Conservation (phyloP, 1,140 invertebrate genomes). For the Cyclina sinensis region DNA sequence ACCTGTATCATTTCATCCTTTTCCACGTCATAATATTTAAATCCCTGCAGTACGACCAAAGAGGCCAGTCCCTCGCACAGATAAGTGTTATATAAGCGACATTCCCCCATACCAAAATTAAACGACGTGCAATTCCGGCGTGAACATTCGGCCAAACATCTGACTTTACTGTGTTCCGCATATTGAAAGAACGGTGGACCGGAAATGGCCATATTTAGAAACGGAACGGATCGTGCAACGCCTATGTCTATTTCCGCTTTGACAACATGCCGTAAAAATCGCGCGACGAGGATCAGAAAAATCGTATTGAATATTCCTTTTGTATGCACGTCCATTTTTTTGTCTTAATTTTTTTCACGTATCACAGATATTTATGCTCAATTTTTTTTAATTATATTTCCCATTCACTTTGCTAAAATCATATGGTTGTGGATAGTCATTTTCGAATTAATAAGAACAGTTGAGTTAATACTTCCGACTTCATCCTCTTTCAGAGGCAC, state of each 20-base stretch:
- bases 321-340: too few relatives aligned
- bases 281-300: not conserved
- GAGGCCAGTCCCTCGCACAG: not conserved
- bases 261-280: not conserved
- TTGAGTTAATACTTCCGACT: too few relatives aligned
- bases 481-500: too few relatives aligned
- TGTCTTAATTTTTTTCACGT: too few relatives aligned
- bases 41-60: not conserved
- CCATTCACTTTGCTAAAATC: too few relatives aligned
- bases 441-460: too few relatives aligned
- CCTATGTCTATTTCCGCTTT: not conserved
- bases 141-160: conserved; percentile 12
- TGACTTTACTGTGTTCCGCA: not conserved
- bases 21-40: conserved; percentile 58
- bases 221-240: conserved; percentile 31
- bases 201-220: not conserved
- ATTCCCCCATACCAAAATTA: conserved; percentile 37
- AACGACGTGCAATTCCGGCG: conserved; percentile 8
- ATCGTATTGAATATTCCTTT: not conserved
- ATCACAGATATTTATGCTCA: too few relatives aligned
- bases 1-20: conserved; percentile 34
- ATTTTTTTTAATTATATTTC: too few relatives aligned
- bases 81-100: conserved; percentile 31
- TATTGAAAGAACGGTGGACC: not conserved
- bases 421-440: too few relatives aligned